Base-by-base conservation (phyloP, 2,797 vertebrate species). In the Carapus acus region DNA sequence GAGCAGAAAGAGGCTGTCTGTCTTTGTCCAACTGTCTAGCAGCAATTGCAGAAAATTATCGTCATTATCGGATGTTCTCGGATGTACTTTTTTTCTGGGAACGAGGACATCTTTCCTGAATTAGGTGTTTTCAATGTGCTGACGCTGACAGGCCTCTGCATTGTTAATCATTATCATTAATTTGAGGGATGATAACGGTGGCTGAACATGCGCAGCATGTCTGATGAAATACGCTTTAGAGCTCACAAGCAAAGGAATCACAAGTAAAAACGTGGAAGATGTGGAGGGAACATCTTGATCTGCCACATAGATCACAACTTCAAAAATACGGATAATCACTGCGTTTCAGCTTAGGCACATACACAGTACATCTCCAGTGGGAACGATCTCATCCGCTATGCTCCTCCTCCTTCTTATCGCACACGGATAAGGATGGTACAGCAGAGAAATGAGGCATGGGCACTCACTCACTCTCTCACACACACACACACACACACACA, bases 401-500 rank as follows among this genome's bases (percentile, higher is more conserved):
- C 7, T 47, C 36, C 21, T 42, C 34, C 33, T 8, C n/a, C 19
- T 33, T 33, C 9, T 33, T 13, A 7, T 13, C 9, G 31, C 31
- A 4, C 8, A 13, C 14, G 38, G 38, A 19, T 19, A 7, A 52
- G 14, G 4, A 37, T 2, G 11, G 12, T 11, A 1, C 43, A 19
- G 37, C 12, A 52, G 67, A 55, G 11, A 57, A 1, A 29, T 50
- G 13, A 41, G 17, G 27, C 23, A 38, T 34, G 18, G 16, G 11
- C 16, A 39, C 36, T 16, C 33, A 18, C 16, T 12, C 18, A 20
- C 16, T 18, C 31, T 11, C 31, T 11, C 31, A 33, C 31, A 33
- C 31, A 33, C 12, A 33, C 42, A 53, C 27, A 62, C 24, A 60
- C 18, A 50, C 37, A 38, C n/a, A n/a, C n/a, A 1, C 34, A 53